These are phyloP conservation scores for Heliconius melpomene DNA, from an alignment of 1,140 invertebrate species.

Conservation along the genomic window DNA sequence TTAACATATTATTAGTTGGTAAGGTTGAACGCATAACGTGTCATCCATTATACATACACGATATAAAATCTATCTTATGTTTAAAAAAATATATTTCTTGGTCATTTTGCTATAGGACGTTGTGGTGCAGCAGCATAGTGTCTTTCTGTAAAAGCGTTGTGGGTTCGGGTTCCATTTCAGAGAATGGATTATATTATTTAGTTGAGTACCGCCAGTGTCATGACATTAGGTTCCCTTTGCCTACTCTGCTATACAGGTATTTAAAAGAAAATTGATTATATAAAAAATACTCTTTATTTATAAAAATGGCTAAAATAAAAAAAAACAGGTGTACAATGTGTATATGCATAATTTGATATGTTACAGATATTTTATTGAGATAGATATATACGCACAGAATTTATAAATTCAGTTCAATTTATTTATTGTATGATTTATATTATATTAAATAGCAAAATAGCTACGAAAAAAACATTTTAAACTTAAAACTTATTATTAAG, in stretches of 20 bases:
- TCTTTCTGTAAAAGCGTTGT: too few relatives aligned
- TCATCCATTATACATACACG: background rate
- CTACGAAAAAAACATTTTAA: background rate
- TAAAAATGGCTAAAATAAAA: background rate
- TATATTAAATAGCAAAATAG: background rate
- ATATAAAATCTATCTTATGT: background rate
- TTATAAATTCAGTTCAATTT: too few relatives aligned
- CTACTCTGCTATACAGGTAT: too few relatives aligned
- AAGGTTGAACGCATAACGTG: background rate
- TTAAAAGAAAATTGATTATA: too few relatives aligned
- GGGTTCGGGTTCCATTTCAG: too few relatives aligned
- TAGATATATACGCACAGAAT: background rate
- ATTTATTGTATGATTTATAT: background rate
- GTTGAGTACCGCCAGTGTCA: too few relatives aligned
- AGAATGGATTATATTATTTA: too few relatives aligned
- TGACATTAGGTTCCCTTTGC: too few relatives aligned
- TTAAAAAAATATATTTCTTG: background rate
- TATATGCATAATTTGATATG: slow-evolving; percentile 3
- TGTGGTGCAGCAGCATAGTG: too few relatives aligned
- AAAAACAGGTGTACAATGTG: background rate
- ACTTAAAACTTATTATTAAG: background rate
- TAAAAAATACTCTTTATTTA: too few relatives aligned
- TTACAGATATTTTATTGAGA: background rate
- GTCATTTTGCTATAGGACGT: background rate
- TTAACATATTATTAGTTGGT: slow-evolving; percentile 3